Evolutionary conservation across 2,888 invertebrate genomes (phyloP).

Genomic region (Sthenelais limicola): DNA sequence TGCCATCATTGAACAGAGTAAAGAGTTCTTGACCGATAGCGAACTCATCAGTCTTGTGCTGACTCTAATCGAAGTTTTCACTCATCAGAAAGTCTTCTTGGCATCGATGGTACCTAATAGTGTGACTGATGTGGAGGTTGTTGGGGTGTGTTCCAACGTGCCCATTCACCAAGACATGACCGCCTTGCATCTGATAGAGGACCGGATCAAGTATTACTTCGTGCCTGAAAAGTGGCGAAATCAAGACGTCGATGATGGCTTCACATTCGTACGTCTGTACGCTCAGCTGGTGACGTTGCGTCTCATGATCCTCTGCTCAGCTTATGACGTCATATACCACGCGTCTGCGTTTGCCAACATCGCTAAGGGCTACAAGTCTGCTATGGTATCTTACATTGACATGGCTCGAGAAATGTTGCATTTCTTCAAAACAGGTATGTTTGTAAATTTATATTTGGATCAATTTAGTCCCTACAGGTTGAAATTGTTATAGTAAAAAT

Average conservation of each 20-base stretch:
- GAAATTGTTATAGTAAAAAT: no score
- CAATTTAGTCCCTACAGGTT: no score
- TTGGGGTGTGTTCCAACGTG: conserved; percentile 3
- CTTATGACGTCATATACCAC: background rate
- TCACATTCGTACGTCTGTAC: conserved; percentile 30
- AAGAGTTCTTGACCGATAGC: conserved; percentile 3
- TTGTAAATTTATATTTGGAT: no score
- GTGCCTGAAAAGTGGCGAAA: conserved; percentile 16
- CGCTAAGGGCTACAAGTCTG: background rate
- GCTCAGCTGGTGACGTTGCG: conserved; percentile 5
- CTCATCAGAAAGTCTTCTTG: conserved; percentile 19
- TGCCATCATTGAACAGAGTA: background rate
- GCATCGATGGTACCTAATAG: background rate
- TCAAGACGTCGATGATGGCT: background rate
- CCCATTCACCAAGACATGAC: background rate
- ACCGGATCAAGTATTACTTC: conserved; percentile 22
- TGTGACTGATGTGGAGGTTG: conserved; percentile 4
- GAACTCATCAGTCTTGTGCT: background rate
- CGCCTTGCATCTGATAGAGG: conserved; percentile 9
- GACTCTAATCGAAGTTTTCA: background rate
- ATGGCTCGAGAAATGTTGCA: background rate
- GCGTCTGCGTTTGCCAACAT: background rate
- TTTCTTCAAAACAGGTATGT: conserved; percentile 8
- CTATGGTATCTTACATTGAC: background rate
- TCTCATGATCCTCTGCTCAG: conserved; percentile 18